phyloP scores from a whole-genome alignment of 2,888 invertebrate genomes.

The Polia nebulosa region DNA sequence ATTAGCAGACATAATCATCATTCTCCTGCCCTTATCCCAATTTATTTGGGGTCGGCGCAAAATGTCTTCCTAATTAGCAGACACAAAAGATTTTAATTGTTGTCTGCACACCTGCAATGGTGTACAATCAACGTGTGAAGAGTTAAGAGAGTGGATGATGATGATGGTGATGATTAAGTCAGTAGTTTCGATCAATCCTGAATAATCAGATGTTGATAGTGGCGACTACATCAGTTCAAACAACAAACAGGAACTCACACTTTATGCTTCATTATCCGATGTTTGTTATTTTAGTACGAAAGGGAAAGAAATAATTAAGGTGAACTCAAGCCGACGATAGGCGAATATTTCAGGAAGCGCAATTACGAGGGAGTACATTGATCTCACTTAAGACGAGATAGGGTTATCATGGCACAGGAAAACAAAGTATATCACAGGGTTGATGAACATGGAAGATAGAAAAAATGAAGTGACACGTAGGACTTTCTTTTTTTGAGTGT shows the following conservation, averaged over 20 bases:
- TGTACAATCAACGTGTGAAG: too few relatives aligned
- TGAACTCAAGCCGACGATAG: conserved; percentile 48
- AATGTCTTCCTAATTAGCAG: too few relatives aligned
- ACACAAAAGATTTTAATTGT: too few relatives aligned
- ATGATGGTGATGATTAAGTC: too few relatives aligned
- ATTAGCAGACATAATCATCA: too few relatives aligned
- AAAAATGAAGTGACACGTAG: conserved; percentile 13
- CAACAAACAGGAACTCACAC: background rate
- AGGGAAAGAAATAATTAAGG: conserved; percentile 35
- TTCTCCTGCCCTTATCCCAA: too few relatives aligned
- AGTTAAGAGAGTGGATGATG: too few relatives aligned
- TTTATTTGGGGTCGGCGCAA: too few relatives aligned
- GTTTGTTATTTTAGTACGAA: conserved; percentile 17
- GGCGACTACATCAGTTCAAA: background rate
- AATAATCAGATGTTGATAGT: background rate
- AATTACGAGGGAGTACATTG: conserved; percentile 55
- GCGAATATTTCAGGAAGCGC: conserved; percentile 43
- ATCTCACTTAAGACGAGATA: conserved; percentile 54
- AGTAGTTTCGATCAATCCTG: background rate
- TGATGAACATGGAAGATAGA: conserved; percentile 18
- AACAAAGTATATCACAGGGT: conserved; percentile 28
- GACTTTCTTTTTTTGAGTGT: too few relatives aligned
- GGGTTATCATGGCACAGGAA: conserved; percentile 51
- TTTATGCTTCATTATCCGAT: background rate
- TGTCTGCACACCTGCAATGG: too few relatives aligned